Conservation (phyloP, 1,140 invertebrate species). For the Oncopeltus fasciatus region DNA sequence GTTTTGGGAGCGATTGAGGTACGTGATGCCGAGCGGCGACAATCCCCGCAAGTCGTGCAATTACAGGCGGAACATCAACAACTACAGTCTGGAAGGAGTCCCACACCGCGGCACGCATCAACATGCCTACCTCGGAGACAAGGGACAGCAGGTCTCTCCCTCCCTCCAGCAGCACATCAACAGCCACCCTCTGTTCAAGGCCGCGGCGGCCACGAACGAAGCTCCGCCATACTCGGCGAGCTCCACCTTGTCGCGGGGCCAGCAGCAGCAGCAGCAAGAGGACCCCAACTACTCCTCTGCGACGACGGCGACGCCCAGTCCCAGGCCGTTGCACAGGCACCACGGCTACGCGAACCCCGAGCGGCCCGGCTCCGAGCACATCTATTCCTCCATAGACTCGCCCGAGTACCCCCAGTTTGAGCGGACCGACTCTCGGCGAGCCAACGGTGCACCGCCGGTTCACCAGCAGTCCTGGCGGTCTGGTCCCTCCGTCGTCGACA, state of each 20-base stretch:
- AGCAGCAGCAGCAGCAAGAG: slow-evolving; percentile 37
- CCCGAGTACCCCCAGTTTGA: slow-evolving; percentile 51
- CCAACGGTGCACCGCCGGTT: background rate
- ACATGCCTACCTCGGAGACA: slow-evolving; percentile 31
- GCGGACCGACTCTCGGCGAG: slow-evolving; percentile 18
- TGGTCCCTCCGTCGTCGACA: slow-evolving; percentile 20
- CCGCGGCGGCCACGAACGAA: slow-evolving; percentile 26
- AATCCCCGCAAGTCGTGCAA: slow-evolving; percentile 35
- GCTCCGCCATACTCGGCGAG: slow-evolving; percentile 27
- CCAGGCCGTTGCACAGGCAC: slow-evolving; percentile 40
- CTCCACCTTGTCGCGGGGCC: slow-evolving; percentile 27
- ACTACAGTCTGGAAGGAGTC: slow-evolving; percentile 50
- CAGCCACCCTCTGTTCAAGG: slow-evolving; percentile 34
- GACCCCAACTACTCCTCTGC: slow-evolving; percentile 45
- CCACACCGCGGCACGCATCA: slow-evolving; percentile 33
- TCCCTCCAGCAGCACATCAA: slow-evolving; percentile 28
- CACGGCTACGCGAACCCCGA: slow-evolving; percentile 35
- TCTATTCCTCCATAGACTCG: slow-evolving; percentile 74
- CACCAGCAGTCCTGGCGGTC: slow-evolving; percentile 20
- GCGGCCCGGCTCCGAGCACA: slow-evolving; percentile 65
- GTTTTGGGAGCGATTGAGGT: slow-evolving; percentile 83
- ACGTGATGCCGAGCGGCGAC: slow-evolving; percentile 65
- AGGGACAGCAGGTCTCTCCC: slow-evolving; percentile 33
- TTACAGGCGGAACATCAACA: slow-evolving; percentile 56
- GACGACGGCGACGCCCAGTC: slow-evolving; percentile 45